Evolutionary conservation across 2,113 vertebrate genomes (phyloP).

Genomic region (Melanostigma gelatinosum): DNA sequence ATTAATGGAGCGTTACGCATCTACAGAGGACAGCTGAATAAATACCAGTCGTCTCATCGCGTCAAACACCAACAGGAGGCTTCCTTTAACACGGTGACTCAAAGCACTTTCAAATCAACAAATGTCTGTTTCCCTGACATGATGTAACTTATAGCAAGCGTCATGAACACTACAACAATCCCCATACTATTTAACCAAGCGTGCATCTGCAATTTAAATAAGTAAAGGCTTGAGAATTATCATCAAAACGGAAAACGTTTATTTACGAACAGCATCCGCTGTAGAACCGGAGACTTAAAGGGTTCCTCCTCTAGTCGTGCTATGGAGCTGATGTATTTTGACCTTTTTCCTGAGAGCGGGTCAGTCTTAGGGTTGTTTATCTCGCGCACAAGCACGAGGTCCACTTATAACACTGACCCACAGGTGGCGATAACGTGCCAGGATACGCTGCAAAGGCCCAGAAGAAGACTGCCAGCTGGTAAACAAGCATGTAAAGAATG

Average conservation of each 20-base stretch:
- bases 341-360: neutral
- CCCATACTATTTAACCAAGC: neutral
- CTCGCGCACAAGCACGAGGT: neutral
- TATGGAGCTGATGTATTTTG: neutral
- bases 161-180: slow-evolving; percentile 9
- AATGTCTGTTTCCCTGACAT: slow-evolving; percentile 1
- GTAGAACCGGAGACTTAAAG: neutral
- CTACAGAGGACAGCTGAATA: slow-evolving; percentile 4
- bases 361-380: neutral
- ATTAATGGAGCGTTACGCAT: neutral
- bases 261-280: neutral
- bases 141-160: neutral
- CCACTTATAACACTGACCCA: neutral
- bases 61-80: slow-evolving; percentile 18
- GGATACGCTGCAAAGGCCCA: neutral
- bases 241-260: neutral
- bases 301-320: neutral
- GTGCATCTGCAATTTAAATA: neutral
- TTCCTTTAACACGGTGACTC: slow-evolving; percentile 21
- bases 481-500: neutral
- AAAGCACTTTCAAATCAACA: slow-evolving; percentile 31
- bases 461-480: neutral
- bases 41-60: slow-evolving; percentile 11
- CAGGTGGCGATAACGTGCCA: neutral
- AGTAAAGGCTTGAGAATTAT: neutral